Evolutionary conservation across 2,888 invertebrate species (phyloP).

Genomic region (Meteorus colon): DNA sequence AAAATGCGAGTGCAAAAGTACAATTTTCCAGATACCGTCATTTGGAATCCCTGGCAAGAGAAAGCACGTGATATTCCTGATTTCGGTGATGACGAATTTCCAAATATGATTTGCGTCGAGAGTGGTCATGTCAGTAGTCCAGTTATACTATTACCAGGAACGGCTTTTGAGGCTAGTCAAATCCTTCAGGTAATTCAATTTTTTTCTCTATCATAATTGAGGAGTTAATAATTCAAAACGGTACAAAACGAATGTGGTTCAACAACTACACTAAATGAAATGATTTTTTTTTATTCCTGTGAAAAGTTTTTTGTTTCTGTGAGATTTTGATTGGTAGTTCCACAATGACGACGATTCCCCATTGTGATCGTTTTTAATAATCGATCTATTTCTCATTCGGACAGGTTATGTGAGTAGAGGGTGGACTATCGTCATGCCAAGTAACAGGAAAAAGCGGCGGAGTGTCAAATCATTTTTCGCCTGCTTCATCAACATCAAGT

Average conservation of each 20-base stretch:
- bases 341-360: not conserved
- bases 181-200: constrained; percentile 82
- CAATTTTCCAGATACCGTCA: constrained; percentile 96
- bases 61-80: constrained; percentile 94
- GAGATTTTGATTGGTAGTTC: too few species aligned
- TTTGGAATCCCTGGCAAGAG: constrained; percentile 98
- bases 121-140: constrained; percentile 93
- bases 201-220: not conserved
- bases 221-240: too few species aligned
- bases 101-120: constrained; percentile 97
- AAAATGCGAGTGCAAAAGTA: constrained; percentile 95
- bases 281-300: too few species aligned
- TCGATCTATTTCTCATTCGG: constrained; percentile 45
- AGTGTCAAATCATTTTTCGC: constrained; percentile 29
- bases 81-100: constrained; percentile 97
- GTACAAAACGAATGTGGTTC: too few species aligned
- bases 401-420: constrained; percentile 76
- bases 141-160: constrained; percentile 90
- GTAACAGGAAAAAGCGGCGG: constrained; percentile 52
- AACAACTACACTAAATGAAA: too few species aligned
- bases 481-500: constrained; percentile 1
- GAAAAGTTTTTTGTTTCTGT: too few species aligned
- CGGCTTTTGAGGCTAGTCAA: constrained; percentile 94
- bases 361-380: not conserved
- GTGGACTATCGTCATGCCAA: constrained; percentile 69